Percentiles rank a stretch among this genome's conserved stretches.
Evolutionary conservation across 2,797 vertebrate genomes (phyloP).

Genomic region (Peromyscus nudipes): DNA sequence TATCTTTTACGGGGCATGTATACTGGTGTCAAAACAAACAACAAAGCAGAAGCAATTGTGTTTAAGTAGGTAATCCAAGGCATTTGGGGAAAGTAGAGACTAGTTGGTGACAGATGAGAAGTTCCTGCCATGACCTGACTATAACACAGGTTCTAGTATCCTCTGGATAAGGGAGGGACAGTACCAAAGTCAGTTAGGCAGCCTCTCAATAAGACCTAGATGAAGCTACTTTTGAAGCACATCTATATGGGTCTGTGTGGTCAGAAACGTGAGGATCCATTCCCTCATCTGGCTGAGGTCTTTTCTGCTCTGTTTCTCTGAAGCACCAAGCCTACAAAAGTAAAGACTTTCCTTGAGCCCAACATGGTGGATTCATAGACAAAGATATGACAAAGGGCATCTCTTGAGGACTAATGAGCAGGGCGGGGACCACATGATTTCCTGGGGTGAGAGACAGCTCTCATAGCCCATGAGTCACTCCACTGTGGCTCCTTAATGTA

Average conservation of each 20-base stretch:
- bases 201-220: not conserved
- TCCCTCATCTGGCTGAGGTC: not conserved
- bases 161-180: not conserved
- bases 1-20: not conserved
- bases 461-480: not conserved
- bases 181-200: accelerated
- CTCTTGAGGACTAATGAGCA: not conserved
- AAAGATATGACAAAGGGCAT: not conserved
- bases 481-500: not conserved
- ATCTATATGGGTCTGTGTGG: not conserved
- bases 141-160: not conserved
- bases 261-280: not conserved
- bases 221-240: not conserved
- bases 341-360: not conserved
- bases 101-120: not conserved
- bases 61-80: not conserved
- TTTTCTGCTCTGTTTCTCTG: not conserved
- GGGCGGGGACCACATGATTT: accelerated
- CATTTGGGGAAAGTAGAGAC: not conserved
- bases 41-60: not conserved
- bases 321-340: not conserved
- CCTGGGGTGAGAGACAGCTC: not conserved
- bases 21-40: not conserved
- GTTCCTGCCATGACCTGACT: not conserved
- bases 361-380: not conserved